Evolutionary conservation across 2,888 invertebrate species (phyloP).

Genomic region (Tenthredo amoena): DNA sequence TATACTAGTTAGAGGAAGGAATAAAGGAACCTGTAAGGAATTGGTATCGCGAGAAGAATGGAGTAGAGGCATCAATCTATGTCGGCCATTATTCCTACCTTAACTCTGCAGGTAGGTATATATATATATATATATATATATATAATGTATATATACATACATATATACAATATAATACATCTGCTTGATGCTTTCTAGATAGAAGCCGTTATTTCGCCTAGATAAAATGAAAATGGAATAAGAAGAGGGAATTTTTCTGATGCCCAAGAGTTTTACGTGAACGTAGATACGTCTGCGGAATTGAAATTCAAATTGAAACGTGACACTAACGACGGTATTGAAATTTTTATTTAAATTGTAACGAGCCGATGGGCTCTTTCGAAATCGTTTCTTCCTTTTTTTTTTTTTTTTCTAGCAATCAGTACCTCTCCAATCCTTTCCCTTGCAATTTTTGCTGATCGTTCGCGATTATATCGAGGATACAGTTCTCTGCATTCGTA

Average conservation of each 20-base stretch:
- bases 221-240: no score
- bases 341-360: constrained; percentile 32
- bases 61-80: constrained; percentile 9
- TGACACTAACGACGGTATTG: constrained; percentile 28
- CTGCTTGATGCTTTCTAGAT: neutral
- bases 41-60: neutral
- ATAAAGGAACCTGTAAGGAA: neutral
- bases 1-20: neutral
- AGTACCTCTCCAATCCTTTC: neutral
- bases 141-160: neutral
- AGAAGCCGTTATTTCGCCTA: no score
- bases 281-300: neutral
- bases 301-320: constrained; percentile 33
- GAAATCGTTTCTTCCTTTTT: neutral
- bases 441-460: neutral
- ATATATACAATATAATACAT: neutral
- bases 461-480: neutral
- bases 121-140: neutral
- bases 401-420: neutral
- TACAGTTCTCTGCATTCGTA: neutral
- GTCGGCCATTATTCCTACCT: constrained; percentile 19
- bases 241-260: neutral
- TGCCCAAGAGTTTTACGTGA: neutral
- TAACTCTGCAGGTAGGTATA: neutral
- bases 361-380: neutral